A percentile compares a stretch with the other conserved stretches of the same genome.
Evolutionary conservation across 1,140 invertebrate genomes (phyloP).

Genomic region (Agrypnia vestita): DNA sequence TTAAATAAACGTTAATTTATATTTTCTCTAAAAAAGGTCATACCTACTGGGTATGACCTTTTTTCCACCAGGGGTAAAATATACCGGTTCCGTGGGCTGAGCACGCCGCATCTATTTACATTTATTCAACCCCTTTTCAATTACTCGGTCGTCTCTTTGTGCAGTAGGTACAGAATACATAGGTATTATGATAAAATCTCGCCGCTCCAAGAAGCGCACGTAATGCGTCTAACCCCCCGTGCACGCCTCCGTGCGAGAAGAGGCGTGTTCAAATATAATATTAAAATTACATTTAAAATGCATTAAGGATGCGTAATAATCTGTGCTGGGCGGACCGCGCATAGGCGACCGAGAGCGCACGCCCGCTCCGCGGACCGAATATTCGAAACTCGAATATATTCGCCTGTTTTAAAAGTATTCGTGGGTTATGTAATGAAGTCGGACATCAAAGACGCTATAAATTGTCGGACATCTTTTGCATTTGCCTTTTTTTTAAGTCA

Average conservation of each 20-base stretch:
- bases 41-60: no score
- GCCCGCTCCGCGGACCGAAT: no score
- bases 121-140: constrained; percentile 32
- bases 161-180: constrained; percentile 19
- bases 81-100: background rate
- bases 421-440: no score
- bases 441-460: no score
- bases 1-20: no score
- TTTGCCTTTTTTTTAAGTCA: no score
- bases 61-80: no score
- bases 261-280: constrained; percentile 58
- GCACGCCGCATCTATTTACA: background rate
- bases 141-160: constrained; percentile 4
- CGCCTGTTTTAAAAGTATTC: no score
- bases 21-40: no score
- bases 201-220: constrained; percentile 24
- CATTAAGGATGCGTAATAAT: constrained; percentile 60
- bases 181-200: constrained; percentile 35
- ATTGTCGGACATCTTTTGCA: no score
- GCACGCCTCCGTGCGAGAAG: constrained; percentile 49
- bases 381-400: no score
- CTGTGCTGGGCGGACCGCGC: constrained; percentile 43
- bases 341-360: no score
- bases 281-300: constrained; percentile 62
- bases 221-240: constrained; percentile 28